Percentiles rank a stretch among this genome's conserved stretches.
Conservation (phyloP, 2,113 vertebrate genomes). For the Ochotona princeps region DNA sequence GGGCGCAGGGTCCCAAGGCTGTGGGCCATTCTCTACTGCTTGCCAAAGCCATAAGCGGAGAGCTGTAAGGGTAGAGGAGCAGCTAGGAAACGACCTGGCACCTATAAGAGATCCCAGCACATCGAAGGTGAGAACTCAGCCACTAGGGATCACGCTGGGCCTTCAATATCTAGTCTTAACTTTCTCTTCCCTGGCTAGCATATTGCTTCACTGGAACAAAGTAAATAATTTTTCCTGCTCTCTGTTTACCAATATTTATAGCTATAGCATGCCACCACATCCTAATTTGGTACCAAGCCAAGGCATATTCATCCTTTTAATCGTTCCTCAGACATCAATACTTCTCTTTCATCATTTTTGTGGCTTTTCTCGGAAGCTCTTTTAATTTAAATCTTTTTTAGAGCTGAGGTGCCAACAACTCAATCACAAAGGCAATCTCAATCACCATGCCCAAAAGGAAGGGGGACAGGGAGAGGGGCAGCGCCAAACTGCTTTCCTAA, state of each 20-base stretch:
- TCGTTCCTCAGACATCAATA: conserved; percentile 72
- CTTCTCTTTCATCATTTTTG: conserved; percentile 69
- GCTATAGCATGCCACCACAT: neutral
- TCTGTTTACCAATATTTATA: conserved; percentile 74
- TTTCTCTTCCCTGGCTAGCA: conserved; percentile 36
- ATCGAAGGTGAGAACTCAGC: too few species aligned
- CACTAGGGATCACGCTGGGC: too few species aligned
- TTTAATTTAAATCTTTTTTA: conserved; percentile 80
- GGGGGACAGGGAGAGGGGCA: neutral
- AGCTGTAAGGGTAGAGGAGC: too few species aligned
- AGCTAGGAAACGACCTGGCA: too few species aligned
- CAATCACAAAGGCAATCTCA: conserved; percentile 64
- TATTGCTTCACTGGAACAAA: neutral
- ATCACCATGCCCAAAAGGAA: neutral
- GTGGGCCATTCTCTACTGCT: too few species aligned
- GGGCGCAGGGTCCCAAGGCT: too few species aligned
- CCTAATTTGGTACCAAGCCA: conserved; percentile 43
- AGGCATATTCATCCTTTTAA: conserved; percentile 62
- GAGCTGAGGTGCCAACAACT: conserved; percentile 68
- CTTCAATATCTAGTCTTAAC: neutral
- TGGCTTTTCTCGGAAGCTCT: conserved; percentile 72
- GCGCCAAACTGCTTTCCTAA: neutral
- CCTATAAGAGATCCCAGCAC: too few species aligned
- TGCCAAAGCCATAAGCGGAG: too few species aligned
- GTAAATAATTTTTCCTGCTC: neutral